These are phyloP conservation scores for Dunckerocampus dactyliophorus DNA, from an alignment of 2,113 vertebrate species.

Conservation along the genomic window DNA sequence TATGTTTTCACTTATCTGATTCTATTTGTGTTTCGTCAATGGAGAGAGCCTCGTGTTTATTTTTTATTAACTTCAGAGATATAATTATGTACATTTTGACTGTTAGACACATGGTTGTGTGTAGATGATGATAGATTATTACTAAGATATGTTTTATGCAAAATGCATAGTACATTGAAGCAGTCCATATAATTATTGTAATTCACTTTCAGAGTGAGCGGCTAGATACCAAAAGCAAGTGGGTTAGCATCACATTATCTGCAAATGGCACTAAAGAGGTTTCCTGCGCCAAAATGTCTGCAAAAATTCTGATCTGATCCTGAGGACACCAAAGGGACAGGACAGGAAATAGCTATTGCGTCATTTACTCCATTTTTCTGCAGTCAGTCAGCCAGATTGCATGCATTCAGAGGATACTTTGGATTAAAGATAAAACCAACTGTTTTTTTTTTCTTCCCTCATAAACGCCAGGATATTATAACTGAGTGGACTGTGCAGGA, in stretches of 20 bases:
- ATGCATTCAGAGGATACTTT: neutral
- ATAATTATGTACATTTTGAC: too few relatives aligned
- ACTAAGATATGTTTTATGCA: too few relatives aligned
- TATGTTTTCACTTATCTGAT: too few relatives aligned
- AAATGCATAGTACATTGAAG: too few relatives aligned
- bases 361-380: conserved; percentile 15
- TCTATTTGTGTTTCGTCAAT: too few relatives aligned
- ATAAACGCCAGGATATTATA: neutral
- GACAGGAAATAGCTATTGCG: conserved; percentile 33
- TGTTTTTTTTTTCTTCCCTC: neutral
- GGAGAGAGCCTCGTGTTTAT: too few relatives aligned
- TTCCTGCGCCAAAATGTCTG: neutral
- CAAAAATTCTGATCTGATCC: conserved; percentile 15
- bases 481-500: neutral
- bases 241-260: neutral
- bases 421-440: neutral
- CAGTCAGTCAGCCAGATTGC: fast-evolving
- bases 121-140: too few relatives aligned
- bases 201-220: neutral
- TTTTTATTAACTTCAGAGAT: too few relatives aligned
- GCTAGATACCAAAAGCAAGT: neutral
- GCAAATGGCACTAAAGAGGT: neutral
- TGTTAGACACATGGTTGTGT: too few relatives aligned
- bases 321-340: conserved; percentile 21
- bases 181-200: neutral